phyloP scores from a whole-genome alignment of 2,888 invertebrate genomes.

The Saturnia pavonia region DNA sequence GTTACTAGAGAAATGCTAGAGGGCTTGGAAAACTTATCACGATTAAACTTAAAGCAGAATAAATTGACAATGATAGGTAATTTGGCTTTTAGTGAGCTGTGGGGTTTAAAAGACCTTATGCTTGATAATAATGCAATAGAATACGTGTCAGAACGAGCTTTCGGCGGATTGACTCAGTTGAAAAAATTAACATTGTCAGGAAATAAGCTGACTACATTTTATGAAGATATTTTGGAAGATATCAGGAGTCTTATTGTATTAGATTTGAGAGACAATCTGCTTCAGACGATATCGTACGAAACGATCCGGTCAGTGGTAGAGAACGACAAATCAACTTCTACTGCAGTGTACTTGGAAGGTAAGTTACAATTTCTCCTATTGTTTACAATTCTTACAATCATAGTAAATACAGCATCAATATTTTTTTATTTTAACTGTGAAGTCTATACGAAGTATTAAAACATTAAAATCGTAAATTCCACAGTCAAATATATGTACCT shows the following conservation, averaged over 20 bases:
- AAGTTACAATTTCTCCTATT: slow-evolving; percentile 65
- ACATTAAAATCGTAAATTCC: not conserved
- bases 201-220: slow-evolving; percentile 87
- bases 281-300: slow-evolving; percentile 88
- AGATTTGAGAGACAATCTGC: slow-evolving; percentile 88
- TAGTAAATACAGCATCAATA: slow-evolving; percentile 28
- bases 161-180: slow-evolving; percentile 87
- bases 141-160: slow-evolving; percentile 88
- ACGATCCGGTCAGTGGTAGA: slow-evolving; percentile 88
- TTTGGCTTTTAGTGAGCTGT: slow-evolving; percentile 89
- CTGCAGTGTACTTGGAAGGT: slow-evolving; percentile 90
- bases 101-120: slow-evolving; percentile 86
- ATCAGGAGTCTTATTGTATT: slow-evolving; percentile 86
- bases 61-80: slow-evolving; percentile 89
- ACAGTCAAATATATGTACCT: not conserved
- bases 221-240: slow-evolving; percentile 87
- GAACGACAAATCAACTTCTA: slow-evolving; percentile 87
- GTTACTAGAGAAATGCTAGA: slow-evolving; percentile 89
- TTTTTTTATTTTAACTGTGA: slow-evolving; percentile 13
- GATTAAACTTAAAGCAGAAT: slow-evolving; percentile 88
- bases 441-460: not conserved
- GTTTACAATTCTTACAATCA: slow-evolving; percentile 39
- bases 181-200: slow-evolving; percentile 87
- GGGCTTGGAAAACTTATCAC: slow-evolving; percentile 86
- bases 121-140: slow-evolving; percentile 86